phyloP scores from a whole-genome alignment of 2,888 invertebrate genomes.

The Tethea ocularis region DNA sequence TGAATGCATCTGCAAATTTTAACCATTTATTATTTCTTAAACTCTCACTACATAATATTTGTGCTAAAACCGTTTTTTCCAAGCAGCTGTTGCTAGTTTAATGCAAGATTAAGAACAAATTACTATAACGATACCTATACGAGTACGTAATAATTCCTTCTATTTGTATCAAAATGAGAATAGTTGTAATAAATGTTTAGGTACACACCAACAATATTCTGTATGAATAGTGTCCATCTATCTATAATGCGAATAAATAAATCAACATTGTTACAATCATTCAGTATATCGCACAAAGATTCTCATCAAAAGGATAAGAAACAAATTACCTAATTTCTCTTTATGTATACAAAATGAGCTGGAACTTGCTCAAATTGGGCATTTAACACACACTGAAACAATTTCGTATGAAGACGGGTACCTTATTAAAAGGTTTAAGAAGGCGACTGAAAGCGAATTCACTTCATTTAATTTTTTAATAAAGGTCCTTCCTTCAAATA shows the following conservation, averaged over 20 bases:
- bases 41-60: too few relatives aligned
- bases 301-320: constrained; percentile 58
- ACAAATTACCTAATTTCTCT: constrained; percentile 75
- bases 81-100: too few relatives aligned
- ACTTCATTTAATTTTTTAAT: constrained; percentile 63
- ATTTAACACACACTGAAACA: constrained; percentile 72
- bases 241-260: constrained; percentile 44
- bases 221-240: constrained; percentile 38
- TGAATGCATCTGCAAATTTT: neutral
- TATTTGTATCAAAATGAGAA: constrained; percentile 22
- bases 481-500: constrained; percentile 41
- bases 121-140: neutral
- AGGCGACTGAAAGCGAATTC: constrained; percentile 51
- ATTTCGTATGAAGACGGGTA: constrained; percentile 62
- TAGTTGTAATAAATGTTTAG: constrained; percentile 17
- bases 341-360: constrained; percentile 71
- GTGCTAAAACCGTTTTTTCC: too few relatives aligned
- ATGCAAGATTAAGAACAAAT: neutral
- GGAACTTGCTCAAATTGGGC: constrained; percentile 67
- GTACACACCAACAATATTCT: constrained; percentile 23
- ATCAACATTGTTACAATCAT: constrained; percentile 37
- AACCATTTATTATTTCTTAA: too few relatives aligned
- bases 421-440: constrained; percentile 67
- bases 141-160: neutral
- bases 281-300: constrained; percentile 53